A percentile compares a stretch with the other conserved stretches of the same genome.
These are phyloP conservation scores for Vulpes vulpes DNA, from an alignment of 2,113 vertebrate genomes.

Conservation along the genomic window DNA sequence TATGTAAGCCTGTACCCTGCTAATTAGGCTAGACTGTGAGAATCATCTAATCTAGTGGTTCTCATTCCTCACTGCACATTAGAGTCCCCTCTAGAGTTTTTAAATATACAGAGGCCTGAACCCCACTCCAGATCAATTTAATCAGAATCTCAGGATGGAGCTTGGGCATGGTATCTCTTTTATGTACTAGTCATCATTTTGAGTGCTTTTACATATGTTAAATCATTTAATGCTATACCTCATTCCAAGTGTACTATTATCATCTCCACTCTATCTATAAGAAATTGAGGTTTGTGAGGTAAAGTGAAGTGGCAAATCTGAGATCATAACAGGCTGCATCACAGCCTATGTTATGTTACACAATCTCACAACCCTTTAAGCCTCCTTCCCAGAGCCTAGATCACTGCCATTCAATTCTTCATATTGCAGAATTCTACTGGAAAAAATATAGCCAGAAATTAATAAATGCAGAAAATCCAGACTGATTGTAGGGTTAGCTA, in stretches of 20 bases:
- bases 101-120: background rate
- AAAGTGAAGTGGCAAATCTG: constrained; percentile 15
- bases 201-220: background rate
- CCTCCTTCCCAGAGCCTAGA: background rate
- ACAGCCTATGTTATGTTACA: background rate
- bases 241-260: constrained; percentile 1
- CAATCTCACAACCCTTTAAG: background rate
- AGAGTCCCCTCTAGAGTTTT: background rate
- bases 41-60: background rate
- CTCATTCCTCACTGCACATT: background rate
- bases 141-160: background rate
- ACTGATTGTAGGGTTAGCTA: background rate
- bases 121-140: background rate
- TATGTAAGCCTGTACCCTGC: background rate
- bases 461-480: constrained; percentile 9
- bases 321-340: background rate
- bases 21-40: background rate
- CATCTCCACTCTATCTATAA: background rate
- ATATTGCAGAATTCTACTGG: background rate
- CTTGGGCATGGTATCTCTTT: background rate
- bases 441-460: background rate
- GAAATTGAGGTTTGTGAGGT: constrained; percentile 24
- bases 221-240: constrained; percentile 25
- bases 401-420: background rate
- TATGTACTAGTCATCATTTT: background rate